These are phyloP conservation scores for Hymenopus coronatus DNA, from an alignment of 2,888 invertebrate species.

Conservation along the genomic window DNA sequence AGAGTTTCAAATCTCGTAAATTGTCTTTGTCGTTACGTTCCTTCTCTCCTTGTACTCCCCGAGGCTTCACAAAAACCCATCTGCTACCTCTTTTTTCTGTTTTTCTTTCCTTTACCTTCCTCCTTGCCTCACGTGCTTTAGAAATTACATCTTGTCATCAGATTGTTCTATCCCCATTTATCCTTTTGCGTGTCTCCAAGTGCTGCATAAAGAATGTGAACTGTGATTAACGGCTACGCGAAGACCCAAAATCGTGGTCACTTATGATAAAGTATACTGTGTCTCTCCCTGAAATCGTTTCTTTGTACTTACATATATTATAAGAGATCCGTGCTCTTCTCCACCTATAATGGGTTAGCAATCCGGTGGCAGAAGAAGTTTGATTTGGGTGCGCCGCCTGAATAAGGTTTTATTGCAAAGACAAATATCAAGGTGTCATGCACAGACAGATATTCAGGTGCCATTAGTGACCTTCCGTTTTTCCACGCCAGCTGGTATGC, in stretches of 20 bases:
- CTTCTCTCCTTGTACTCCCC: not conserved
- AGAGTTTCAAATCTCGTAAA: not conserved
- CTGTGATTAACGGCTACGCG: no score
- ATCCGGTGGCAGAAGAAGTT: no score
- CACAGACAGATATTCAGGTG: no score
- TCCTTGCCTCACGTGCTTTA: not conserved
- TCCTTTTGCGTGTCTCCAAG: not conserved
- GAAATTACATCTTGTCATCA: not conserved
- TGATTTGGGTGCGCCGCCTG: no score
- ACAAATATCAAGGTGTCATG: no score
- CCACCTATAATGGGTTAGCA: no score
- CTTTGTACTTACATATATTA: no score
- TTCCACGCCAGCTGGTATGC: no score
- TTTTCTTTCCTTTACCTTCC: not conserved
- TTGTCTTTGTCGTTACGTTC: not conserved
- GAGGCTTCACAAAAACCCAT: not conserved
- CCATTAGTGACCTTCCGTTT: no score
- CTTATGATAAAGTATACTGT: not conserved
- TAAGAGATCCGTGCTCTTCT: no score
- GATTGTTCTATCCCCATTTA: not conserved
- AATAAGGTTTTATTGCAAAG: no score
- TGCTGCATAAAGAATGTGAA: not conserved
- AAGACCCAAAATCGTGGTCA: not conserved
- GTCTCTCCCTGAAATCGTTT: no score
- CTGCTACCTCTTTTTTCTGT: not conserved